Evolutionary conservation across 2,113 vertebrate species (phyloP).

Genomic region (Salminus brasiliensis): DNA sequence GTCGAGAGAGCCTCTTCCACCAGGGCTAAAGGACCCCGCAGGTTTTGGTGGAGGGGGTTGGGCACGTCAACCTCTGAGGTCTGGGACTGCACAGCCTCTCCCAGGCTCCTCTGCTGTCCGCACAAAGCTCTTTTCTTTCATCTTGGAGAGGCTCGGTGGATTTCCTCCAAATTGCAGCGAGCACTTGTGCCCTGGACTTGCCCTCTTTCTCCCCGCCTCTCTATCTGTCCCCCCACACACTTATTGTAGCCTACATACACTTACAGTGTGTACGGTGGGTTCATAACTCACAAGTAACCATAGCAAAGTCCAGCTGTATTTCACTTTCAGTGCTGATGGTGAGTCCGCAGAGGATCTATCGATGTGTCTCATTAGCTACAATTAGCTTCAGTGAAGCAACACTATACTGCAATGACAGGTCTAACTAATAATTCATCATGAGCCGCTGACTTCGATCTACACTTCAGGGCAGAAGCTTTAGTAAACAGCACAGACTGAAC

Average conservation of each 20-base stretch:
- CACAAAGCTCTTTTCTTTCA: slow-evolving; percentile 65
- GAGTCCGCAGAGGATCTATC: neutral
- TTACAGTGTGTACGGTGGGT: slow-evolving; percentile 2
- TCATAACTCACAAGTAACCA: slow-evolving; percentile 39
- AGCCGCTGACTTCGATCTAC: neutral
- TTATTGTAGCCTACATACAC: too few relatives aligned
- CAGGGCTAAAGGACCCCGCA: slow-evolving; percentile 11
- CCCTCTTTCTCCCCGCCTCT: slow-evolving; percentile 60
- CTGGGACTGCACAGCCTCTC: slow-evolving; percentile 30
- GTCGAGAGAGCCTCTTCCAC: slow-evolving; percentile 69
- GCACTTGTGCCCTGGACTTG: slow-evolving; percentile 62
- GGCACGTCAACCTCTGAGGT: slow-evolving; percentile 14
- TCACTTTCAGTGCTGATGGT: neutral
- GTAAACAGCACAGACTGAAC: slow-evolving; percentile 1
- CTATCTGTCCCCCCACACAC: slow-evolving; percentile 38
- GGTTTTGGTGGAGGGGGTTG: slow-evolving; percentile 13
- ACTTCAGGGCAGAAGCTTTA: neutral
- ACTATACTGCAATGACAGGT: neutral
- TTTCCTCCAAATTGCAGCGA: slow-evolving; percentile 74
- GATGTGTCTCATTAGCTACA: slow-evolving; percentile 41
- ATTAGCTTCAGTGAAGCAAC: slow-evolving; percentile 31
- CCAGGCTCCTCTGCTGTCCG: slow-evolving; percentile 45
- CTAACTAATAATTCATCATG: slow-evolving; percentile 37
- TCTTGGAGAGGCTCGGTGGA: slow-evolving; percentile 65
- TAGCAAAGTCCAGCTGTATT: slow-evolving; percentile 23